Percentiles rank a stretch among this genome's conserved stretches.
phyloP scores from a whole-genome alignment of 1,140 invertebrate genomes.

The Mercenaria mercenaria region DNA sequence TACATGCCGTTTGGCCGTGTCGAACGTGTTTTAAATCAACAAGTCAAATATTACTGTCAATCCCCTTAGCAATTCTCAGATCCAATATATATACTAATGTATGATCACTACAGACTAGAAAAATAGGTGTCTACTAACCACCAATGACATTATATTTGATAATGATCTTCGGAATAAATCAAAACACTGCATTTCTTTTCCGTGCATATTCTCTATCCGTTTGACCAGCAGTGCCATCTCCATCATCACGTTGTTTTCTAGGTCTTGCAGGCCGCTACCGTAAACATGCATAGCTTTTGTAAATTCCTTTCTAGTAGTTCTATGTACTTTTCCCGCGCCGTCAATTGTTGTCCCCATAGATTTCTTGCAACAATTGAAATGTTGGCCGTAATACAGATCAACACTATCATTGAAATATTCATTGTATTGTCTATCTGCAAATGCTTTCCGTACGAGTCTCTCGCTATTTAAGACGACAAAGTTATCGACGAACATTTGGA shows the following conservation, averaged over 20 bases:
- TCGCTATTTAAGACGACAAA: no score
- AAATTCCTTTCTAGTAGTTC: background rate
- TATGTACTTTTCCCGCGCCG: no score
- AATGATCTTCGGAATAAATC: background rate
- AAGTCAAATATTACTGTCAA: no score
- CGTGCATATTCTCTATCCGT: background rate
- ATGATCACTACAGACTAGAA: no score
- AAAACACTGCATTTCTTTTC: background rate
- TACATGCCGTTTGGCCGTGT: no score
- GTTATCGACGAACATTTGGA: background rate
- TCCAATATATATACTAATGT: no score
- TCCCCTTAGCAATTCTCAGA: no score
- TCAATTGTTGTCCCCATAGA: background rate
- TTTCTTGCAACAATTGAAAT: background rate
- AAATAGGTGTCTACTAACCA: background rate
- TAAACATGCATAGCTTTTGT: background rate
- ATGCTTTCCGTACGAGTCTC: background rate
- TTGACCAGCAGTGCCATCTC: background rate
- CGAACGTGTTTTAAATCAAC: no score
- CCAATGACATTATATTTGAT: background rate
- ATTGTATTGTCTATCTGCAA: background rate
- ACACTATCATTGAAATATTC: conserved; percentile 5
- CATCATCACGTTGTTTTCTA: background rate
- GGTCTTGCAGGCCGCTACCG: background rate
- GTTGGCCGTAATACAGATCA: background rate